Conservation (phyloP, 1,140 invertebrate species). For the Drosophila albomicans region DNA sequence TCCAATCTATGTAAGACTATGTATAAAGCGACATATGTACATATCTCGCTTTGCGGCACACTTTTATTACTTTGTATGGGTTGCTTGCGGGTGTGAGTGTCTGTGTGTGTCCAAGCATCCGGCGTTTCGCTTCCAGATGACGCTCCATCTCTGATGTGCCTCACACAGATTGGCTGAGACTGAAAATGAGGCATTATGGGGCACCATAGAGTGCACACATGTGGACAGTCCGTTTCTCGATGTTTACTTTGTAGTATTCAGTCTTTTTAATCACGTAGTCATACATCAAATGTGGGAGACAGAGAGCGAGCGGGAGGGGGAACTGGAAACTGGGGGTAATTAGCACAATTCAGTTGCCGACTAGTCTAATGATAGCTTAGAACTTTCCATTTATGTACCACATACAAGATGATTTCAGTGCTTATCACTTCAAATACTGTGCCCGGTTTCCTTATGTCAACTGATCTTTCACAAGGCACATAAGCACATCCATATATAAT, state of each 20-base stretch:
- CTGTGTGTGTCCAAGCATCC: constrained; percentile 56
- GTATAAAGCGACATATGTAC: constrained; percentile 1
- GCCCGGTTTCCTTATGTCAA: constrained; percentile 52
- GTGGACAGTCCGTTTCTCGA: constrained; percentile 23
- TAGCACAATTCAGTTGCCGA: constrained; percentile 61
- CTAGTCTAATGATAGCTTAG: constrained; percentile 55
- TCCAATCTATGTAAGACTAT: constrained; percentile 12
- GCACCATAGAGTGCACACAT: constrained; percentile 60
- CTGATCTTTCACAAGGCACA: constrained; percentile 21
- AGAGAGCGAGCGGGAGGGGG: constrained; percentile 5
- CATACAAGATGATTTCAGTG: constrained; percentile 16
- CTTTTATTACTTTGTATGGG: constrained; percentile 62
- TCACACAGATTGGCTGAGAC: constrained; percentile 65
- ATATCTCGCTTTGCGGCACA: constrained; percentile 59
- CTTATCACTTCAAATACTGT: constrained; percentile 54
- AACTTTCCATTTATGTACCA: constrained; percentile 53
- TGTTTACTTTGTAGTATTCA: constrained; percentile 29
- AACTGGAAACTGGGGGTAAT: constrained; percentile 45
- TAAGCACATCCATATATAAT: background rate
- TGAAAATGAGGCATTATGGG: constrained; percentile 29
- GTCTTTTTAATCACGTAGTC: constrained; percentile 62
- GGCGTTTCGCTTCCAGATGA: constrained; percentile 56
- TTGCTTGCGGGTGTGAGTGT: constrained; percentile 20
- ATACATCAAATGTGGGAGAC: background rate
- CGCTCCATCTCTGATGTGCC: constrained; percentile 58